Conservation (phyloP, 1,140 invertebrate genomes). For the Dinothrombium tinctorium region DNA sequence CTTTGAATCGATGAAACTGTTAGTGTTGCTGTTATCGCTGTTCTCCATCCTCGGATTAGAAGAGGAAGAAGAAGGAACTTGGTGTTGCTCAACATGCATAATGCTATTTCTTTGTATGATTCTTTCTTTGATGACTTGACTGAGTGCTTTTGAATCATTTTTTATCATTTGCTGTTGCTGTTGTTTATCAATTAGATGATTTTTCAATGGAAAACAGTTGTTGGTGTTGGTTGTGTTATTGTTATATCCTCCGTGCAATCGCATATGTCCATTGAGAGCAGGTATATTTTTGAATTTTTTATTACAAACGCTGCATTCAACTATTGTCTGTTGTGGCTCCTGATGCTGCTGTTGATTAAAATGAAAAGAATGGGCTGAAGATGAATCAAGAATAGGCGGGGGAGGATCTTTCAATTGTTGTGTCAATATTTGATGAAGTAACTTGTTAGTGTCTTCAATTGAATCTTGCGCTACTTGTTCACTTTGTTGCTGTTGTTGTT, state of each 20-base stretch:
- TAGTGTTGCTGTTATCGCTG: neutral
- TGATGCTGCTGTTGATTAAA: too few species aligned
- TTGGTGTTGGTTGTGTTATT: neutral
- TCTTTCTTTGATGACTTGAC: constrained; percentile 3
- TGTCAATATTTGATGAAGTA: too few species aligned
- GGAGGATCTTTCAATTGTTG: too few species aligned
- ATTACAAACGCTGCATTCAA: constrained; percentile 2
- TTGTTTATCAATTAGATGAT: neutral
- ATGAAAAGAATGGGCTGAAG: too few species aligned
- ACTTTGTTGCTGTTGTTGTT: neutral
- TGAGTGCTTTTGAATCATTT: neutral
- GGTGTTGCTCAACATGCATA: too few species aligned
- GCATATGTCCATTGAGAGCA: constrained; percentile 28
- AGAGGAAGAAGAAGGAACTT: too few species aligned
- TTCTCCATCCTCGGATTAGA: neutral
- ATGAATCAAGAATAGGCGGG: too few species aligned
- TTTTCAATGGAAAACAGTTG: neutral
- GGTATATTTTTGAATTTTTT: constrained; percentile 1
- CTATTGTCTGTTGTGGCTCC: neutral
- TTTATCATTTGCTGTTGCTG: neutral
- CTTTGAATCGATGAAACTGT: too few species aligned
- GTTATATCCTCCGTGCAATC: constrained; percentile 3
- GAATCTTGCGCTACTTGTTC: too few species aligned
- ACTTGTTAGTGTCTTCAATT: too few species aligned
- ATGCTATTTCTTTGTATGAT: constrained; percentile 1